A percentile compares a stretch with the other conserved stretches of the same genome.
These are phyloP conservation scores for Sicus ferrugineus DNA, from an alignment of 2,888 invertebrate genomes.

Conservation along the genomic window DNA sequence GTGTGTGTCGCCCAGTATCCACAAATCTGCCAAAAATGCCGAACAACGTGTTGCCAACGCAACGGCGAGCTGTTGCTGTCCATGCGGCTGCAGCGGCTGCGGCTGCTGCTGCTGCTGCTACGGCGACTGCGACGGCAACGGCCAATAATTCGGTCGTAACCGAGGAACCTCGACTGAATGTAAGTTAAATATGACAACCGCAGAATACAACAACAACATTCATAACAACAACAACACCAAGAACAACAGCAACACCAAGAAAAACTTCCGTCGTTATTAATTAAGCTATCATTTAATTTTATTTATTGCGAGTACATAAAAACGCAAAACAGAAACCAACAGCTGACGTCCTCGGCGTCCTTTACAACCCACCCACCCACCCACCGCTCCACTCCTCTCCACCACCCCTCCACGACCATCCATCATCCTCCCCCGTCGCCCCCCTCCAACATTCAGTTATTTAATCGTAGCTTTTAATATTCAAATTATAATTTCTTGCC, in stretches of 20 bases:
- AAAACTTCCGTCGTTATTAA: not conserved
- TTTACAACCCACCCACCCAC: not conserved
- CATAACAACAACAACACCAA: not conserved
- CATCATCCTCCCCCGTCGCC: not conserved
- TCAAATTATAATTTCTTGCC: not conserved
- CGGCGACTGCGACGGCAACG: conserved; percentile 31
- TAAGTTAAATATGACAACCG: conserved; percentile 47
- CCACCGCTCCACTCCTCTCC: not conserved
- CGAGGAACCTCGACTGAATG: conserved; percentile 62
- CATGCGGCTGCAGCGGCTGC: conserved; percentile 33
- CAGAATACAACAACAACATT: not conserved
- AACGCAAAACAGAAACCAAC: not conserved
- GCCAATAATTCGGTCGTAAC: conserved; percentile 56
- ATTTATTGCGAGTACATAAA: not conserved
- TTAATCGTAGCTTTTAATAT: not conserved
- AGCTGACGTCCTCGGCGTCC: not conserved
- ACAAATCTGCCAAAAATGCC: conserved; percentile 64
- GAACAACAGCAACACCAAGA: conserved; percentile 10
- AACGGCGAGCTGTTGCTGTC: conserved; percentile 29
- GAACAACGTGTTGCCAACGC: conserved; percentile 51
- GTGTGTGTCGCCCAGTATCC: conserved; percentile 65
- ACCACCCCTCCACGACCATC: not conserved
- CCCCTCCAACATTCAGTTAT: not conserved
- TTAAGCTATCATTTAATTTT: not conserved
- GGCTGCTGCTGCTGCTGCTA: conserved; percentile 29